phyloP scores from a whole-genome alignment of 1,140 invertebrate genomes.

The Aethina tumida region DNA sequence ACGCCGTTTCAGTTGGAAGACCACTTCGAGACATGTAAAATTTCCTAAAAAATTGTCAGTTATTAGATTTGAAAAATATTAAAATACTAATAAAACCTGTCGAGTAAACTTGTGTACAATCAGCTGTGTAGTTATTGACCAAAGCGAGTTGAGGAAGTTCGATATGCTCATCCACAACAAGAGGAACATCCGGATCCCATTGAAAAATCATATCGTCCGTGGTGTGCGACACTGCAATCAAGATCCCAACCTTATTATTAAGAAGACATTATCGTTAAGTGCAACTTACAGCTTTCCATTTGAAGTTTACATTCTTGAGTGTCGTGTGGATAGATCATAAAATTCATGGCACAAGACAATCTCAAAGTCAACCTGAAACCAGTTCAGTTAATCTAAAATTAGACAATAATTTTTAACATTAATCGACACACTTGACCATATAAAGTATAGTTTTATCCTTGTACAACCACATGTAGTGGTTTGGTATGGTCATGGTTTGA shows the following conservation, averaged over 20 bases:
- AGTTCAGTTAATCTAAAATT: background rate
- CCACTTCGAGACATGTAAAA: conserved; percentile 79
- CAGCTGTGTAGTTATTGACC: conserved; percentile 73
- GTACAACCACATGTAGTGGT: conserved; percentile 83
- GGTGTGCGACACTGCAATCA: conserved; percentile 68
- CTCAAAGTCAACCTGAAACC: conserved; percentile 61
- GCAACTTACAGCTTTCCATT: conserved; percentile 80
- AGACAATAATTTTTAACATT: background rate
- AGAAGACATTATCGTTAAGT: background rate
- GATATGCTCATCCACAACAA: conserved; percentile 84
- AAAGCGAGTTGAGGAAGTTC: conserved; percentile 77
- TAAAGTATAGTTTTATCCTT: conserved; percentile 82
- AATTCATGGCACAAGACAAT: conserved; percentile 85
- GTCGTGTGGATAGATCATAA: conserved; percentile 83
- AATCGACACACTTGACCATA: conserved; percentile 61
- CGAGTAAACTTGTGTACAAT: conserved; percentile 80
- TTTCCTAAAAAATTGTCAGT: conserved; percentile 50
- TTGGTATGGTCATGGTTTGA: conserved; percentile 88
- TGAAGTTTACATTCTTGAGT: conserved; percentile 85
- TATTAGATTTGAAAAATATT: conserved; percentile 4
- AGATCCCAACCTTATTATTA: background rate
- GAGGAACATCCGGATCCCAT: conserved; percentile 77
- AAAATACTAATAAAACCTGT: too few relatives aligned
- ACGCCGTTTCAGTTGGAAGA: conserved; percentile 74
- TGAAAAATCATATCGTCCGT: conserved; percentile 85